phyloP scores from a whole-genome alignment of 1,140 invertebrate genomes.

The Aphelenchoides fujianensis region DNA sequence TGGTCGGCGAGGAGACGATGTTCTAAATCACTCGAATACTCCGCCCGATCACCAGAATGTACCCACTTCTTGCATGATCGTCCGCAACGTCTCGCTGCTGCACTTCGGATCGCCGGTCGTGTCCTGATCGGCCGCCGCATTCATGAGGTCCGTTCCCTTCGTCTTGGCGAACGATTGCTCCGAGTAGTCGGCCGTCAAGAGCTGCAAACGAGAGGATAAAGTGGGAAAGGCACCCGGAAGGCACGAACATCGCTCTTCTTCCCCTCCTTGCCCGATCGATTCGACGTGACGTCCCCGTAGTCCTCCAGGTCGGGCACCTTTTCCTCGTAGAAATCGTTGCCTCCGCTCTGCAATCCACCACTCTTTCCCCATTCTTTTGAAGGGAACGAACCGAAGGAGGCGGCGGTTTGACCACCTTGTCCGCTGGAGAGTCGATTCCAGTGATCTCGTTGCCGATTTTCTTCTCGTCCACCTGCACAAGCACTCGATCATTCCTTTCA shows the following conservation, averaged over 20 bases:
- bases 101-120: conserved; percentile 47
- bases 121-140: conserved; percentile 39
- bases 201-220: too few species aligned
- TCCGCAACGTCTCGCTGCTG: conserved; percentile 44
- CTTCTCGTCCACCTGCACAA: conserved; percentile 8
- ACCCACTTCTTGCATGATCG: conserved; percentile 51
- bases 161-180: conserved; percentile 42
- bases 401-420: conserved; percentile 1
- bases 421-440: neutral
- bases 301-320: conserved; percentile 30
- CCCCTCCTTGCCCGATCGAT: conserved; percentile 1
- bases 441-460: conserved; percentile 19
- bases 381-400: neutral
- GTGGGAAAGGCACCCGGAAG: too few species aligned
- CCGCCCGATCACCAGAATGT: neutral
- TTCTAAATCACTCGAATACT: conserved; percentile 39
- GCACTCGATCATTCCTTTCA: neutral
- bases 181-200: conserved; percentile 48
- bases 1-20: conserved; percentile 52
- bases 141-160: conserved; percentile 22
- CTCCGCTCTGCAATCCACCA: neutral
- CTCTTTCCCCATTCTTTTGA: neutral
- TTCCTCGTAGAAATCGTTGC: conserved; percentile 29
- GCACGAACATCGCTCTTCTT: conserved; percentile 35
- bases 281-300: conserved; percentile 29